Percentiles rank a stretch among this genome's conserved stretches.
Evolutionary conservation across 2,888 invertebrate species (phyloP).

Genomic region (Mimumesa dahlbomi): DNA sequence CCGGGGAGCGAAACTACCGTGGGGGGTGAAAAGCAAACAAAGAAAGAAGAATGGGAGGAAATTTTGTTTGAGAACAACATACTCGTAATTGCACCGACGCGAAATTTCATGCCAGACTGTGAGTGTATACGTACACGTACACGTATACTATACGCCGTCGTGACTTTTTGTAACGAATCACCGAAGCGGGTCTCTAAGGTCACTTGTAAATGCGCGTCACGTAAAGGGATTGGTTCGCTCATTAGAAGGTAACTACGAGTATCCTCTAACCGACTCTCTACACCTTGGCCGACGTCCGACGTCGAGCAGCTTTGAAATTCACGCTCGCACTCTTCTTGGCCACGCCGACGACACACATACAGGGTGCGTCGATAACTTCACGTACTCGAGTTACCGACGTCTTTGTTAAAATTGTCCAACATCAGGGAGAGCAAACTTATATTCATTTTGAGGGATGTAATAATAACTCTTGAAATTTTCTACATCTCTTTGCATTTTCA

Average conservation of each 20-base stretch:
- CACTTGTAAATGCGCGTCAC: slow-evolving; percentile 60
- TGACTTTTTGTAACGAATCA: slow-evolving; percentile 5
- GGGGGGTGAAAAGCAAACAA: too few relatives aligned
- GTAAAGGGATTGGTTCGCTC: slow-evolving; percentile 68
- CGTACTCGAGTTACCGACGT: too few relatives aligned
- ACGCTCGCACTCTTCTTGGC: slow-evolving; percentile 16
- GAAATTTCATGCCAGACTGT: background rate
- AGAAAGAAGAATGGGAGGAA: slow-evolving; percentile 20
- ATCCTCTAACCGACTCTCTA: slow-evolving; percentile 51
- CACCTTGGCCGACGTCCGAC: slow-evolving; percentile 22
- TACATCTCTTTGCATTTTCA: too few relatives aligned
- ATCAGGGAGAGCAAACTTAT: too few relatives aligned
- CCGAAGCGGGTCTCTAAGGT: slow-evolving; percentile 12
- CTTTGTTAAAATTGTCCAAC: too few relatives aligned
- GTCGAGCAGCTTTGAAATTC: slow-evolving; percentile 52
- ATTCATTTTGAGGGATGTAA: too few relatives aligned
- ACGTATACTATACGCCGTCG: too few relatives aligned
- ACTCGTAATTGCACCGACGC: slow-evolving; percentile 39
- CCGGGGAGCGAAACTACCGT: too few relatives aligned
- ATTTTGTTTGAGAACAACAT: slow-evolving; percentile 45
- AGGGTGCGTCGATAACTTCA: background rate
- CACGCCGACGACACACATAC: background rate
- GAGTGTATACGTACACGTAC: background rate
- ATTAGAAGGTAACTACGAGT: slow-evolving; percentile 65
- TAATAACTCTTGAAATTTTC: too few relatives aligned